Evolutionary conservation across 2,113 vertebrate genomes (phyloP), one percentile per base, ranked within the genome.

Genomic region (Pterocles orientalis): DNA sequence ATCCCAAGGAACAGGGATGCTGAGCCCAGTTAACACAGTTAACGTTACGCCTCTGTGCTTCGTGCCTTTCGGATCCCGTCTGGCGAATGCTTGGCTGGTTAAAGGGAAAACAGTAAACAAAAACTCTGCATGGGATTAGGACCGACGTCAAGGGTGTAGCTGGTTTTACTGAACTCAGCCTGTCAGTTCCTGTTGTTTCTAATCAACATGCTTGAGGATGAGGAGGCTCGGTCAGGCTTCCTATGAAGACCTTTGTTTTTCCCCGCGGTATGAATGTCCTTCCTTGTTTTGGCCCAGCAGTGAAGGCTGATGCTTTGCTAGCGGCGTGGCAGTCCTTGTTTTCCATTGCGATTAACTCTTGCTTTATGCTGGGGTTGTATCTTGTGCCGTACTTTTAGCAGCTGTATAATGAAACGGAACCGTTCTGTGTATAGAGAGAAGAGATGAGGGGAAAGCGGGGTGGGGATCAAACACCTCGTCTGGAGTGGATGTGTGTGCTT

Each of bases 171-270:
- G 82, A 72, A 14, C 81, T 57, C 86, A 53, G 88, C 53, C 92
- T 75, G 70, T 36, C 62, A 5, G 66, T 28, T 76, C 71, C 86
- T 80, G 43, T 33, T 90, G 43, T 60, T 53, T 85, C 70, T 92
- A 9, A 71, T 45, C 85, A 26, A 48, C 61, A 7, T 23, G 61
- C 69, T 91, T n/a, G 82, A 72, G 83, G 73, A 6, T 6, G 65
- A 70, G 72, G 92, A 53, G n/a, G 31, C 69, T 93, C 3, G 2
- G 48, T 47, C 88, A 77, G 66, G 68, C 85, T 86, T 61, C 57
- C 58, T 89, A 24, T 61, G 79, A 58, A 60, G 64, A 76, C 41
- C 64, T 82, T 88, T 95, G 79, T 93, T 90, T 94, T 94, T 45
- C 71, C 54, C 10, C 8, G 26, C 1, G 0, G 19, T 24, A 7